Base-by-base conservation (phyloP, 2,113 vertebrate genomes). In the Oncorhynchus masou region DNA sequence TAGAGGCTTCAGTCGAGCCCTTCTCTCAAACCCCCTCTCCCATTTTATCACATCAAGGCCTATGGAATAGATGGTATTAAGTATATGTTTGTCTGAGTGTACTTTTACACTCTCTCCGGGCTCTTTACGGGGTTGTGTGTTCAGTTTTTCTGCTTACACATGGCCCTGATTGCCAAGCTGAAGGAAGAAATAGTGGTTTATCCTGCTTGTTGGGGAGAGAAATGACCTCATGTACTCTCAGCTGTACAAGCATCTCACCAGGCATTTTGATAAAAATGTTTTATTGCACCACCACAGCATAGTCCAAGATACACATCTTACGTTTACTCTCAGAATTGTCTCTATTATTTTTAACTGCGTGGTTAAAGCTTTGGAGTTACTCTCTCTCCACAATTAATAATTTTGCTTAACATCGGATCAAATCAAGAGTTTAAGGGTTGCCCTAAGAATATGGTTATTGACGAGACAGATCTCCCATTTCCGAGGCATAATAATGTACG, bases 221-320 rank as follows among this genome's bases (percentile, higher is more conserved):
- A 79, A 83, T 83, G 66, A 83, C 74, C 81, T 84, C 79, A 84
- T 80, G 71, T 22, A 31, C 29, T 29, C 51, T 84, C 82, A 86
- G 80, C 82, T 82, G 78, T 79, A 73, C 83, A 84, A 84, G 83
- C 80, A 77, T 34, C 76, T 24, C 27, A 70, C 12, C 49, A 49
- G 59, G 19, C 70, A 15, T 76, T 81, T 72, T 70, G 74, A 68
- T 74, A 65, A 76, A 65, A 76, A 73, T 39, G 49, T 73, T 72
- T 75, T 77, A 62, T 81, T 64, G 69, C 67, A 48, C 39, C 8
- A 67, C 25, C 13, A 67, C 34, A 74, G 34, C 4, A 27, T 51
- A 68, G 67, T 68, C 67, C 67, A 68, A 68, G 9, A 34, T 11
- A 68, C 67, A 68, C 67, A 68, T 45, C 29, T 45, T 31, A 68